Base-by-base conservation (phyloP, 1,140 invertebrate species). In the Drosophila truncata region DNA sequence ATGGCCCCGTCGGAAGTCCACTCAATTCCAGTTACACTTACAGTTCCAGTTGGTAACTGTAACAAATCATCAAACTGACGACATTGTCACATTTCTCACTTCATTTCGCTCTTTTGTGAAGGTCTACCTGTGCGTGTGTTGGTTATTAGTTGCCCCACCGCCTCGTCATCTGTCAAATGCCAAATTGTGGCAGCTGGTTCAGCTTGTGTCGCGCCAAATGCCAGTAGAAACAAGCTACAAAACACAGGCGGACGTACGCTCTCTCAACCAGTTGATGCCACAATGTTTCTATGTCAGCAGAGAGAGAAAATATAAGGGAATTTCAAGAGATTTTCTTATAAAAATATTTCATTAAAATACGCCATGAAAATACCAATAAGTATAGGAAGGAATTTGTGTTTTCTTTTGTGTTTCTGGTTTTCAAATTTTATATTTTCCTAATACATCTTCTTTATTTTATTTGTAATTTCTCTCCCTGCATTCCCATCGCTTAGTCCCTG, bases 101-200 rank as follows among this genome's bases (percentile, higher is more conserved):
- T 72, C 69, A 71, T 71, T 71, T 70, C 29, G 62, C 47, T 54
- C 50, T 65, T 66, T 23, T 18, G 14, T 47, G 27, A 35, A 35
- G 29, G 39, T 65, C 16, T 25, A 13, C 6, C 9, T 18, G n/a
- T 13, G 41, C 29, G 18, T 13, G 23, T 29, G n/a, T 35, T 49
- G 61, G 63, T 70, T 82, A 85, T 85, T 78, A 86, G 77, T 84
- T 85, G 71, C 49, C 69, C 71, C 71, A 59, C 58, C 52, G 78
- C 33, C 82, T 75, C 66, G 67, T 57, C 82, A 78, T 85, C 77
- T 82, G 84, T 88, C 83, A 87, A 80, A 82, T 69, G 81, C 62
- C 76, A 80, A 76, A 79, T 78, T 78, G 60, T 44, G 75, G 75
- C 74, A 78, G 63, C 63, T 78, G 74, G 47, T 81, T 70, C 62